Evolutionary conservation across 2,888 invertebrate species (phyloP).

Genomic region (Aphodius sticticus): DNA sequence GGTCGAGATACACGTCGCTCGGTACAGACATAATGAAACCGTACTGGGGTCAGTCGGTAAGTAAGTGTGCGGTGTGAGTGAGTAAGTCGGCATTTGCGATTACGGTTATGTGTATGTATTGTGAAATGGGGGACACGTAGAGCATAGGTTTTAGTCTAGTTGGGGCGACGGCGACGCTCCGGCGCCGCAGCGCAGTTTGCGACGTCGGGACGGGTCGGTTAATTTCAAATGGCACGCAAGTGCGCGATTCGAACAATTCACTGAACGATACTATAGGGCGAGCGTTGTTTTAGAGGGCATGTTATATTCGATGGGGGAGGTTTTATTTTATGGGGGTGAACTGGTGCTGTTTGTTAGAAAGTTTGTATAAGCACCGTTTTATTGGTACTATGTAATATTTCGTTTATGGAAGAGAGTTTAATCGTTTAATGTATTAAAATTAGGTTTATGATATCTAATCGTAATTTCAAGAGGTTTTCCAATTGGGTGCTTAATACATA

Average conservation of each 20-base stretch:
- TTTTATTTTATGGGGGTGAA: neutral
- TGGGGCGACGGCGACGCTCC: neutral
- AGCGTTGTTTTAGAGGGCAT: neutral
- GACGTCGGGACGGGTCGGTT: neutral
- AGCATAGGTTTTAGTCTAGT: neutral
- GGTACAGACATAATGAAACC: neutral
- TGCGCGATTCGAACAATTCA: neutral
- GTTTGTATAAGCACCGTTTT: neutral
- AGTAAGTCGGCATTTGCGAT: neutral
- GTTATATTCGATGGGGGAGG: neutral
- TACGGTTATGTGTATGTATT: neutral
- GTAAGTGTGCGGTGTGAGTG: neutral
- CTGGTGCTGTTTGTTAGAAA: neutral
- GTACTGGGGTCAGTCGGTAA: neutral
- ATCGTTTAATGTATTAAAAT: neutral
- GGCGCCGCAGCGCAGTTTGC: neutral
- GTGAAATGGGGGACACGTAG: neutral
- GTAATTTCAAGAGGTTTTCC: too few relatives aligned
- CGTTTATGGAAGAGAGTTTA: neutral
- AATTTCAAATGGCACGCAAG: constrained; percentile 4
- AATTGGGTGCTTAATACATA: too few relatives aligned
- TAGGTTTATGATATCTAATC: neutral
- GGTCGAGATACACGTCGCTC: neutral
- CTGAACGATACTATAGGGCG: neutral
- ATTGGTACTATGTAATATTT: neutral